A percentile compares a stretch with the other conserved stretches of the same genome.
These are phyloP conservation scores for Mola mola DNA, from an alignment of 2,113 vertebrate species.

Conservation along the genomic window DNA sequence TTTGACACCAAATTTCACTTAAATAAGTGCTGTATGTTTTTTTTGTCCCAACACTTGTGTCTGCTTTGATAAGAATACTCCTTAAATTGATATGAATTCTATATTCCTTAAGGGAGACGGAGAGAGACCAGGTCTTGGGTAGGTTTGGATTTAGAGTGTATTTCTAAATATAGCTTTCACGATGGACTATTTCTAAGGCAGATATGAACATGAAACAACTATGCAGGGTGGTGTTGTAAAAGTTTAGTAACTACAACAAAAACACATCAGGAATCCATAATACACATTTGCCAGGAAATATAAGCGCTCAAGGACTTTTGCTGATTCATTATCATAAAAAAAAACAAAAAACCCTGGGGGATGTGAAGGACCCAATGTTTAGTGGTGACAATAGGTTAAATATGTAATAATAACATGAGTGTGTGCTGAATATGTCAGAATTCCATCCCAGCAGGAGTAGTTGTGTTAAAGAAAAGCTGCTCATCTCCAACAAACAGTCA, in stretches of 20 bases:
- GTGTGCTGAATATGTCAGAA: no score
- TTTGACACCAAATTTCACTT: constrained; percentile 48
- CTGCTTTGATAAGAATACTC: constrained; percentile 47
- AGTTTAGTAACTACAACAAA: not conserved
- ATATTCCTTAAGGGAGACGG: constrained; percentile 64
- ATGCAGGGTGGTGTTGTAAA: not conserved
- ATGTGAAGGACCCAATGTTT: no score
- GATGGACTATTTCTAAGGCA: no score
- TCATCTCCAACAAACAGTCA: not conserved
- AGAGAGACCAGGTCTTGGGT: constrained; percentile 61
- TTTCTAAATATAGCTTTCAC: not conserved
- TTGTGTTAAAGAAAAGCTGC: not conserved
- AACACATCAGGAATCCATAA: not conserved
- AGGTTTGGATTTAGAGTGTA: not conserved
- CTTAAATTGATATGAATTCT: constrained; percentile 72
- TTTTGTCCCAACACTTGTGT: constrained; percentile 56
- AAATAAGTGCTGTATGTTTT: constrained; percentile 60
- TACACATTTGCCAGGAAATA: constrained; percentile 13
- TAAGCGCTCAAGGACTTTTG: not conserved
- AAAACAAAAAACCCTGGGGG: no score
- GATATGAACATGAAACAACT: no score
- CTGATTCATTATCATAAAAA: no score
- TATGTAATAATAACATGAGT: no score
- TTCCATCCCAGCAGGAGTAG: not conserved
- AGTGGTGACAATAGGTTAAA: no score